Percentiles rank a stretch among this genome's conserved stretches.
Evolutionary conservation across 2,797 vertebrate genomes (phyloP).

Genomic region (Trachurus trachurus): DNA sequence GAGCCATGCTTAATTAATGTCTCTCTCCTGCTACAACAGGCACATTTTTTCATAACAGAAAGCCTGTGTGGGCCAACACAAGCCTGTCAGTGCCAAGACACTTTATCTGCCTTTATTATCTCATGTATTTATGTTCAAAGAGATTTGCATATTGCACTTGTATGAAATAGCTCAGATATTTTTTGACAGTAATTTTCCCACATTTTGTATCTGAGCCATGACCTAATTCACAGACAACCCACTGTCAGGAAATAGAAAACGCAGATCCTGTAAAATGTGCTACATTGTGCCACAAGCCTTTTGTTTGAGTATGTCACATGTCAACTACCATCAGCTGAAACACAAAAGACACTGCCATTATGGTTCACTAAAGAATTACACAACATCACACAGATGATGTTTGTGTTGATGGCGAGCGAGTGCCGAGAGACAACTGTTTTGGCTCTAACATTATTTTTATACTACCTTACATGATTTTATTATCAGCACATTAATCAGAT

Average conservation of each 20-base stretch:
- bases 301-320: background rate
- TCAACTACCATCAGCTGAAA: background rate
- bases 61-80: too few relatives aligned
- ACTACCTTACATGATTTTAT: background rate
- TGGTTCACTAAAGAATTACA: background rate
- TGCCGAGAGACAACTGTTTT: background rate
- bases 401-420: background rate
- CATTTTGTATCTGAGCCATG: background rate
- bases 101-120: too few relatives aligned
- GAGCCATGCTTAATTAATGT: background rate
- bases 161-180: too few relatives aligned
- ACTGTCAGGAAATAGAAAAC: background rate
- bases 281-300: background rate
- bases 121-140: background rate
- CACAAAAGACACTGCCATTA: background rate
- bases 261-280: constrained; percentile 47
- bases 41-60: too few relatives aligned
- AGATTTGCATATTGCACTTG: too few relatives aligned
- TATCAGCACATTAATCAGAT: background rate
- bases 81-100: too few relatives aligned
- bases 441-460: too few relatives aligned
- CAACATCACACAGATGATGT: background rate
- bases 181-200: too few relatives aligned
- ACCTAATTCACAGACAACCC: background rate
- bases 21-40: background rate